These are phyloP conservation scores for Rallus limicola DNA, from an alignment of 2,113 vertebrate genomes.

Conservation along the genomic window DNA sequence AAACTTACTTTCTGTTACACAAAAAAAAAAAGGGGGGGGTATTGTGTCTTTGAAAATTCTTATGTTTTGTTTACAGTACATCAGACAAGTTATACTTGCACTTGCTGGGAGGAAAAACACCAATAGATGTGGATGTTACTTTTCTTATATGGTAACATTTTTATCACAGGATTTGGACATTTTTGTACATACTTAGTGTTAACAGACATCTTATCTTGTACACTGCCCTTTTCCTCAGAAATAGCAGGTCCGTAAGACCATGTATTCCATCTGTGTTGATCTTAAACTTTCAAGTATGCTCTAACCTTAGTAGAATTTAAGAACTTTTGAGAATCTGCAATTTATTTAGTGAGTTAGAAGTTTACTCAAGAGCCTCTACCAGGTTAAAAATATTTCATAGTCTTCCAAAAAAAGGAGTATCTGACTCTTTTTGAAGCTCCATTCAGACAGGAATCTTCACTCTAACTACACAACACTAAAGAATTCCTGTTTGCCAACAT, in stretches of 20 bases:
- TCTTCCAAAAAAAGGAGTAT: background rate
- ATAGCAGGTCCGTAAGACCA: background rate
- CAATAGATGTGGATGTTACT: background rate
- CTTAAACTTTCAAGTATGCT: background rate
- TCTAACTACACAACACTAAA: background rate
- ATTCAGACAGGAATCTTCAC: background rate
- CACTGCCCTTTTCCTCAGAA: background rate
- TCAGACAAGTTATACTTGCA: background rate
- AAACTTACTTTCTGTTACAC: background rate
- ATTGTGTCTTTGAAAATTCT: background rate
- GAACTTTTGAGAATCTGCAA: background rate
- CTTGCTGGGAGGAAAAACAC: background rate
- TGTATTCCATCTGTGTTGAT: accelerated
- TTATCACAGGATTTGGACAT: background rate
- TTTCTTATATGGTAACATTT: background rate
- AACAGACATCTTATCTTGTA: background rate
- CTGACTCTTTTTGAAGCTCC: background rate
- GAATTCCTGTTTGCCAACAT: background rate
- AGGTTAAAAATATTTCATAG: background rate
- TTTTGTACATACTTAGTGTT: background rate
- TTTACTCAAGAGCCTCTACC: background rate
- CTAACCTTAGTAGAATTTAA: background rate
- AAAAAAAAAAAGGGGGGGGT: background rate
- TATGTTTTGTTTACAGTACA: background rate
- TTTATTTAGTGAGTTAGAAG: background rate